Base-by-base conservation (phyloP, 92 coral and sea anemone genomes). In the Porites rus region DNA sequence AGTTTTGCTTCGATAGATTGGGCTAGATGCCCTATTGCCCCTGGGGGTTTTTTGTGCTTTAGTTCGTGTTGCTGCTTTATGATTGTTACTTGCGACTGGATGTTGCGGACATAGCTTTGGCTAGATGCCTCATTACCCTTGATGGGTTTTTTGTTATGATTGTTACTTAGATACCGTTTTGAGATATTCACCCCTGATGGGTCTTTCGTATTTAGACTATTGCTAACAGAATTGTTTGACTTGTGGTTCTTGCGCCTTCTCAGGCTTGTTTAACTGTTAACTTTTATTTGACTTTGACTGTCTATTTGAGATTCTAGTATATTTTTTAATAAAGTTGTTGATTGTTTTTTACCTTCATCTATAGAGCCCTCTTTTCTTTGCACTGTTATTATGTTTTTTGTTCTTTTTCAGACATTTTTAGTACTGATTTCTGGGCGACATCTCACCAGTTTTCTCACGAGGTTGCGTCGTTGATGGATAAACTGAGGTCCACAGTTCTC, bases 401-500 rank as follows among this genome's bases (percentile, higher is more conserved):
- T 4, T 14, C 82, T 24, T 78, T 77, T 53, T 43, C 38, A 43
- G 69, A 38, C 69, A n/a, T 63, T 7, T 63, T 63, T 63, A 63
- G 68, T 6, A 10, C 68, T 1, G 68, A 63, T 63, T 63, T 63
- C 25, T 24, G 25, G 25, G 25, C 25, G 25, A 24, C 25, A 24
- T 63, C 46, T 54, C 38, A 1, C 10, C 69, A 19, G 69, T 2
- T 63, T 25, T 66, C 82, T 22, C 70, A 0, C 24, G 59, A 10
- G 51, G 64, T 74, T 56, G 24, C 20, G 58, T 77, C 69, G 60
- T 63, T 80, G 71, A 58, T 59, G 63, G 60, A 73, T 62, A 69
- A 63, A 19, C 68, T 76, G 83, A 85, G 64, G 52, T 8, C 38
- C 63, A 87, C 86, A 65, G 85, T 70, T 13, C 68, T 87, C 18